Evolutionary conservation across 2,113 vertebrate species (phyloP), one percentile per base, ranked within the genome.

Genomic region (Passer domesticus): DNA sequence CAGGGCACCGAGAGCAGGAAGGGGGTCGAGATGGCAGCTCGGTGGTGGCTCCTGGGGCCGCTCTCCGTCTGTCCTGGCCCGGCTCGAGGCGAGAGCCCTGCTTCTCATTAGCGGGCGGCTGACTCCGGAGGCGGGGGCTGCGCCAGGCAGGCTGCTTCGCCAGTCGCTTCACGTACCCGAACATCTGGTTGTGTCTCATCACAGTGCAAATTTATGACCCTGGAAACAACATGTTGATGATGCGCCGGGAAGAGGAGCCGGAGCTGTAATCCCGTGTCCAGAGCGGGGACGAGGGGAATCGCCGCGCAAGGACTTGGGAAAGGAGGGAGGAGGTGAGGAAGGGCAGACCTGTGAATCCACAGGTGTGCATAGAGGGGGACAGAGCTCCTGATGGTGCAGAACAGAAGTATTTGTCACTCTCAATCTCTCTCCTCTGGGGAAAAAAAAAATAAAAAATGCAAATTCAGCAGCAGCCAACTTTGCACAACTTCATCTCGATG

Each of bases 131-230:
- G 77, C 41, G 94, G 87, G 88, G 89, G 94, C 94, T 78, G 83
- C 37, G 73, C 90, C 83, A 81, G 74, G 60, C 76, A 74, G 87
- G 62, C 96, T 95, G 97, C 84, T 97, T 97, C 82, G 3, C 47
- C 86, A 98, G 96, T 97, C 97, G 10, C 47, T 94, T 94, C 97
- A 98, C 97, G 96, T 97, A 87, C 15, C 87, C 92, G 75, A 97
- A 97, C 98, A 98, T 97, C 98, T 98, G 98, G 97, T 97, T 96
- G 90, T 97, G 97, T 97, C 97, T 98, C 97, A 98, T 98, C 97
- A 98, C 97, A 94, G 89, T 97, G 97, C 97, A 97, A 97, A 98
- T 98, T 98, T 98, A 98, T 97, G 97, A 97, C 96, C 97, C 96
- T 98, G 96, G 97, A 97, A 97, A 97, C 95, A 96, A 96, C 94